Conservation (phyloP, 2,113 vertebrate genomes). For the Ailurus styani region DNA sequence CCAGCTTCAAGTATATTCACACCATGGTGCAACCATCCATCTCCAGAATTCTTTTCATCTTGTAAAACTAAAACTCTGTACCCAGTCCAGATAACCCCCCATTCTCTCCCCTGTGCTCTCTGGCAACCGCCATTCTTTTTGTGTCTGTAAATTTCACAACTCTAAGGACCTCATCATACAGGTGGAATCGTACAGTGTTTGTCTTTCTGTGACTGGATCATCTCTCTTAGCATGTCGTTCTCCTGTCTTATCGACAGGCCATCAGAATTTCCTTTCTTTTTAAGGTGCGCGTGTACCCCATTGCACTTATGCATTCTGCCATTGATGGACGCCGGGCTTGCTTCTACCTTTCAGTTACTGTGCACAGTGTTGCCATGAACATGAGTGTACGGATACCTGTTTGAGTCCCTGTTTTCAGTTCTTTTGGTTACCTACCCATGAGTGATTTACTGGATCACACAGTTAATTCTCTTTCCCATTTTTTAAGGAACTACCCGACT, state of each 20-base stretch:
- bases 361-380: too few relatives aligned
- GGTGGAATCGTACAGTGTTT: too few relatives aligned
- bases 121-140: not conserved
- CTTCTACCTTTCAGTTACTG: not conserved
- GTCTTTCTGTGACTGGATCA: not conserved
- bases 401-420: not conserved
- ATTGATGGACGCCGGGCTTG: not conserved
- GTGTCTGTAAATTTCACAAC: too few relatives aligned
- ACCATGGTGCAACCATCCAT: not conserved
- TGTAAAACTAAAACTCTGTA: not conserved
- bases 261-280: not conserved
- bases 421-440: not conserved
- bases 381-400: not conserved
- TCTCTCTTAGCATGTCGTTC: not conserved
- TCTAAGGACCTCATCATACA: too few relatives aligned
- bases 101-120: not conserved
- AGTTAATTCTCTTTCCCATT: not conserved
- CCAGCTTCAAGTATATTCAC: not conserved
- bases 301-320: not conserved
- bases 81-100: not conserved
- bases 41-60: not conserved
- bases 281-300: not conserved
- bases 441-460: not conserved
- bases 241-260: not conserved
- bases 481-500: not conserved